Percentiles rank a stretch among this genome's conserved stretches.
Evolutionary conservation across 2,113 vertebrate genomes (phyloP).

Genomic region (Dipodomys merriami): DNA sequence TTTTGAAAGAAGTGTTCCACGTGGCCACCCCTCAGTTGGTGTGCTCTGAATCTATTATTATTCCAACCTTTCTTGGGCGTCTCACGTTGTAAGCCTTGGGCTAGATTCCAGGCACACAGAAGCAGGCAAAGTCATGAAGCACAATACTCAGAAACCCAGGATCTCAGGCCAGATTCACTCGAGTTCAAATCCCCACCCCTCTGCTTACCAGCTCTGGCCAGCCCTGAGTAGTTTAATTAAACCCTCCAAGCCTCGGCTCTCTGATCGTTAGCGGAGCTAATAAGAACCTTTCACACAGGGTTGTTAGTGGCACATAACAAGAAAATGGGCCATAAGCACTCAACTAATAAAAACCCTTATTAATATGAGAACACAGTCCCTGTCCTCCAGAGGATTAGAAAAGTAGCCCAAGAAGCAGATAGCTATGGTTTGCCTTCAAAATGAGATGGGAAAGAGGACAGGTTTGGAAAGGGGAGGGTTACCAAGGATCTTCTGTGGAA

Average conservation of each 20-base stretch:
- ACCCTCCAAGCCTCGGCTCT: not conserved
- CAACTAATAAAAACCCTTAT: not conserved
- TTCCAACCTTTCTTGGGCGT: not conserved
- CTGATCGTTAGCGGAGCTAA: not conserved
- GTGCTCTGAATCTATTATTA: not conserved
- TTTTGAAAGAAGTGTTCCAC: not conserved
- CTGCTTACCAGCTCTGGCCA: not conserved
- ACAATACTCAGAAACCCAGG: not conserved
- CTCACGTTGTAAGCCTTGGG: not conserved
- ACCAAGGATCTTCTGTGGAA: not conserved
- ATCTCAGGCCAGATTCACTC: not conserved
- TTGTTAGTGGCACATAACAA: no score
- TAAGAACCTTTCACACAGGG: no score
- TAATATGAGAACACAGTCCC: not conserved
- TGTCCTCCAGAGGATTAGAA: not conserved
- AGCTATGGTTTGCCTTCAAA: not conserved
- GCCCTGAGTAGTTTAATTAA: not conserved
- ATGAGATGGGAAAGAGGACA: not conserved
- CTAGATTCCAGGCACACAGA: not conserved
- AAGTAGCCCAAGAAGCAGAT: not conserved
- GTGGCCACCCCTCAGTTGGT: no score
- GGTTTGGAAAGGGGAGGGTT: not conserved
- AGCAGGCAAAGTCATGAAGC: not conserved
- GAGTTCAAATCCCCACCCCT: not conserved
- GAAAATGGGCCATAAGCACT: not conserved